Evolutionary conservation across 1,140 invertebrate species (phyloP), one percentile per base, ranked within the genome.

Genomic region (Pinna nobilis): DNA sequence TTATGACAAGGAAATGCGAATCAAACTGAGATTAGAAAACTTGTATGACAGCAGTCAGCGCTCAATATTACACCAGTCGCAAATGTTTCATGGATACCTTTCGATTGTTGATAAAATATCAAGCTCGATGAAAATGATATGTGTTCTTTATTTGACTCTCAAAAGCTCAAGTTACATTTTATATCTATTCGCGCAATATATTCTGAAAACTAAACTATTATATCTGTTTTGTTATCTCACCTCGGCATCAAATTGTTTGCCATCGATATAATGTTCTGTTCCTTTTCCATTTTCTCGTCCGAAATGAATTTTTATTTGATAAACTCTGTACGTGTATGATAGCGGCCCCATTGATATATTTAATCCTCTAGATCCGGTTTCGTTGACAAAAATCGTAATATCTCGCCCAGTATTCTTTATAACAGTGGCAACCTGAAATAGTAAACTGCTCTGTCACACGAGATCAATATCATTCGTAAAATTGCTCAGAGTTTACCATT

Each of bases 221-320:
- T 11, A 44, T 44, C n/a, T 44, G 15, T 23, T 25, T 59, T 13
- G 9, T 3, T 15, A 30, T 59, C 13, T 23, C 44, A 63, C 59
- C 59, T 63, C 59, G 1, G 59, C 59, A 25, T 63, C 59, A 25
- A 63, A 63, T 44, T 32, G 15, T 63, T 44, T 63, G 15, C 59
- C 59, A 23, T 63, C 25, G 20, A 63, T 41, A 0, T 18, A 13
- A 13, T 63, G 59, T 44, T 63, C 59, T 41, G 59, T 63, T 63
- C 59, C 59, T 25, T 37, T 41, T 20, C 59, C 59, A 1, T 63
- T 35, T 25, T 39, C 30, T 20, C 59, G 18, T 11, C 59, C 59
- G 15, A 63, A 63, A 35, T 63, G 59, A 41, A 63, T 30, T 23
- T 63, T 63, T 2, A 63, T 63, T 35, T 63, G 59, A 28, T 32